Evolutionary conservation across 2,888 invertebrate genomes (phyloP).

Genomic region (Cantharis rustica): DNA sequence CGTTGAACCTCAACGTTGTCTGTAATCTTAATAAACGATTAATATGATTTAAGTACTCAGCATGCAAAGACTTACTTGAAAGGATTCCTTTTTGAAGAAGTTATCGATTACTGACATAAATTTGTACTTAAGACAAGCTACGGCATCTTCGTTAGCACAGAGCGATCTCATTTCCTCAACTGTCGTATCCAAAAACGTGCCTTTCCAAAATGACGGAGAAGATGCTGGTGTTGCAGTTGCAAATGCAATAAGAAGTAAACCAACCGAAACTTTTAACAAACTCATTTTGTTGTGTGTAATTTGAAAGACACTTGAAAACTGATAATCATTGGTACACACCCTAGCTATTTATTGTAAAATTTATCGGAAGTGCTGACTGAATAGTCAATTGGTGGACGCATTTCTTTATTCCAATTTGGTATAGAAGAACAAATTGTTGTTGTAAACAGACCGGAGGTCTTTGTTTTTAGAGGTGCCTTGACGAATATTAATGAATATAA

Average conservation of each 20-base stretch:
- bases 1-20: constrained; percentile 76
- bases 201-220: constrained; percentile 71
- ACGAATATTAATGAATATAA: constrained; percentile 35
- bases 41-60: neutral
- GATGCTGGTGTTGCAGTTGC: constrained; percentile 66
- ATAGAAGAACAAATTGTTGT: constrained; percentile 29
- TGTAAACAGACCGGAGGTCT: constrained; percentile 39
- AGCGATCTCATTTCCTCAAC: constrained; percentile 77
- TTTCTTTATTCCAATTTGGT: constrained; percentile 38
- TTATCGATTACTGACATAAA: constrained; percentile 79
- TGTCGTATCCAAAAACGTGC: constrained; percentile 72
- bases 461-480: constrained; percentile 17
- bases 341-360: constrained; percentile 40
- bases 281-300: constrained; percentile 35
- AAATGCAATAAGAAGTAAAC: constrained; percentile 57
- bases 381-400: constrained; percentile 35
- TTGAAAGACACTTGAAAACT: constrained; percentile 32
- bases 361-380: constrained; percentile 39
- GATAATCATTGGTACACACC: constrained; percentile 37
- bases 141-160: constrained; percentile 74
- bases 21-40: constrained; percentile 62
- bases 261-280: constrained; percentile 38
- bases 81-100: constrained; percentile 78
- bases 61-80: constrained; percentile 64
- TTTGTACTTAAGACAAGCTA: constrained; percentile 83